Percentiles rank a stretch among this genome's conserved stretches.
Conservation (phyloP, 2,113 vertebrate species). For the Micronycteris hirsuta region DNA sequence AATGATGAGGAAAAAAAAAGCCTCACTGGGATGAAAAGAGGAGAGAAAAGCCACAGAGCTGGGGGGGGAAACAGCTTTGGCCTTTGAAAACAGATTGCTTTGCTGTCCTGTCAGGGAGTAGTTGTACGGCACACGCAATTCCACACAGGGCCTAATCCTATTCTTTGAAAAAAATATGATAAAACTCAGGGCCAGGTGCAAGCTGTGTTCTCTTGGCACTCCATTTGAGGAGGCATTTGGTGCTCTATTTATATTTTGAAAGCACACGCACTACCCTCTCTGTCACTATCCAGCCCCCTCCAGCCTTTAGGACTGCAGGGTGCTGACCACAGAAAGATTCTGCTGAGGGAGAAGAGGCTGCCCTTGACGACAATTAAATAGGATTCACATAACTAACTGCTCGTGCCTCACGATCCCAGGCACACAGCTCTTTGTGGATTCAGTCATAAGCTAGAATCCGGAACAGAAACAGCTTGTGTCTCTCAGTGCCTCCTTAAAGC, state of each 20-base stretch:
- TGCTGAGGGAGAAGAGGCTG: background rate
- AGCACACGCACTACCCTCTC: background rate
- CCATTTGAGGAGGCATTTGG: background rate
- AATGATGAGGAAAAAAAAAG: constrained; percentile 24
- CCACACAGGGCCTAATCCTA: background rate
- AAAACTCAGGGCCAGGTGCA: constrained; percentile 29
- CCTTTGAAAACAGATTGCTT: constrained; percentile 60
- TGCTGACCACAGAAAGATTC: background rate
- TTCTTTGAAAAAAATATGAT: background rate
- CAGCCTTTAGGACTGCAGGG: background rate
- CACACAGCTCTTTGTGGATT: background rate
- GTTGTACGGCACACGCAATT: background rate
- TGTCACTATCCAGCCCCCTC: background rate
- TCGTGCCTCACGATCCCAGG: background rate
- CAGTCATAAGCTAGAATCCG: background rate
- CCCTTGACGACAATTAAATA: constrained; percentile 8
- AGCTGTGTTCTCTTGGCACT: constrained; percentile 22
- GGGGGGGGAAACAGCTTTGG: constrained; percentile 9
- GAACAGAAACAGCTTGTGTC: background rate
- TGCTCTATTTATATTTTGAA: constrained; percentile 5
- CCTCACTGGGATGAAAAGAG: constrained; percentile 45
- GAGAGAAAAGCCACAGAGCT: constrained; percentile 30
- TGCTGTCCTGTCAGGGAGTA: constrained; percentile 28
- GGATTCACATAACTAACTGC: background rate
- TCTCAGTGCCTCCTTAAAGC: background rate